Evolutionary conservation across 2,888 invertebrate species (phyloP).

Genomic region (Peribatodes rhomboidaria): DNA sequence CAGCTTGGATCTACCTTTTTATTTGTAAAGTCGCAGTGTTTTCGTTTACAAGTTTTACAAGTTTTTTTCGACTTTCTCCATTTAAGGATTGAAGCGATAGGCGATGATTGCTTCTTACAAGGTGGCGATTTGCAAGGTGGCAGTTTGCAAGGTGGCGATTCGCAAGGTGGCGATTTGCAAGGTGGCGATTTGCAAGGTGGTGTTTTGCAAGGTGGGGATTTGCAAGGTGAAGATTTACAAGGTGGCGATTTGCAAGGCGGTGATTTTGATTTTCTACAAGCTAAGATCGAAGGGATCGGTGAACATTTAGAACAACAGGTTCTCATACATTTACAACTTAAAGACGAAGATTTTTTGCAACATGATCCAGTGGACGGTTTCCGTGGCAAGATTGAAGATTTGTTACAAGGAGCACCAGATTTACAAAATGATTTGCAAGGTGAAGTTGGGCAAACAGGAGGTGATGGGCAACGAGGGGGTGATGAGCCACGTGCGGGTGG

Average conservation of each 20-base stretch:
- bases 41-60: background rate
- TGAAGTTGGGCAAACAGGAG: background rate
- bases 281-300: background rate
- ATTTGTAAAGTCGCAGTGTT: background rate
- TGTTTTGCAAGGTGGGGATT: background rate
- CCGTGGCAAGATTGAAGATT: background rate
- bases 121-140: background rate
- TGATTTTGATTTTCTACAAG: constrained; percentile 1
- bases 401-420: background rate
- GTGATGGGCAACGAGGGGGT: background rate
- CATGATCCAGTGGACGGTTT: background rate
- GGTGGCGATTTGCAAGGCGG: background rate
- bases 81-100: background rate
- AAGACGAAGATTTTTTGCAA: background rate
- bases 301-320: constrained; percentile 14
- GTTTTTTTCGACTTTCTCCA: constrained; percentile 1
- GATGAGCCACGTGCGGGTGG: no score
- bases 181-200: background rate
- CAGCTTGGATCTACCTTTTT: background rate
- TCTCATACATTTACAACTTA: background rate
- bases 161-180: background rate
- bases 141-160: background rate
- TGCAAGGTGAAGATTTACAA: background rate
- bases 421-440: background rate
- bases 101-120: background rate